Conservation (phyloP, 1,140 invertebrate species). For the Platyscapa corneri region DNA sequence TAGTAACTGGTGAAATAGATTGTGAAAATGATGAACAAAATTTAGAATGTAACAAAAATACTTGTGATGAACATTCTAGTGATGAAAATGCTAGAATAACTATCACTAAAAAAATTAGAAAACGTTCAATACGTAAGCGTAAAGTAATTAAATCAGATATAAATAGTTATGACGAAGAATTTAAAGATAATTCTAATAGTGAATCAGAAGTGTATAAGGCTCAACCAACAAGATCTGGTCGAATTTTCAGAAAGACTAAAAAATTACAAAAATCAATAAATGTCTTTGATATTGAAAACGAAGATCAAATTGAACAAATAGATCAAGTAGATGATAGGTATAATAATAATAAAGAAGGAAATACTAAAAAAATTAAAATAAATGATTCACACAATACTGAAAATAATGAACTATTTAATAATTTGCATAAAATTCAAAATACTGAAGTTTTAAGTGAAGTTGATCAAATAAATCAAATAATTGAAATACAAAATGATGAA, state of each 20-base stretch:
- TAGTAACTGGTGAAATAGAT: slow-evolving; percentile 11
- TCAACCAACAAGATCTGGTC: slow-evolving; percentile 68
- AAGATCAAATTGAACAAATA: background rate
- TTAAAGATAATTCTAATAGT: slow-evolving; percentile 57
- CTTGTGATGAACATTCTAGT: slow-evolving; percentile 41
- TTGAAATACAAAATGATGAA: slow-evolving; percentile 6
- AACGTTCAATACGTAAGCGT: slow-evolving; percentile 36
- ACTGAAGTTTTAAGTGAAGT: slow-evolving; percentile 9
- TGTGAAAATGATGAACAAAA: slow-evolving; percentile 51
- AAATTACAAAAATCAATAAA: slow-evolving; percentile 58
- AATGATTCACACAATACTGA: background rate
- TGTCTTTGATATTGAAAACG: slow-evolving; percentile 20
- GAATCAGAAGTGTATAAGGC: slow-evolving; percentile 65
- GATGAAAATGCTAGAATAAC: slow-evolving; percentile 47
- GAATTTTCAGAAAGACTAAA: slow-evolving; percentile 62
- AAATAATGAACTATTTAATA: background rate
- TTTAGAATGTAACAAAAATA: slow-evolving; percentile 41
- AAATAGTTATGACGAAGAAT: slow-evolving; percentile 3
- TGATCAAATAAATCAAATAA: background rate
- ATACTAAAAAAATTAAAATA: background rate
- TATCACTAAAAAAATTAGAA: slow-evolving; percentile 40
- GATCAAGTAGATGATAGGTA: slow-evolving; percentile 1
- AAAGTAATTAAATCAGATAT: slow-evolving; percentile 31
- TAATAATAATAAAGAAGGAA: slow-evolving; percentile 27
- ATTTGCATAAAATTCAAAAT: background rate